phyloP scores from a whole-genome alignment of 1,140 invertebrate species.

The Drosophila littoralis region DNA sequence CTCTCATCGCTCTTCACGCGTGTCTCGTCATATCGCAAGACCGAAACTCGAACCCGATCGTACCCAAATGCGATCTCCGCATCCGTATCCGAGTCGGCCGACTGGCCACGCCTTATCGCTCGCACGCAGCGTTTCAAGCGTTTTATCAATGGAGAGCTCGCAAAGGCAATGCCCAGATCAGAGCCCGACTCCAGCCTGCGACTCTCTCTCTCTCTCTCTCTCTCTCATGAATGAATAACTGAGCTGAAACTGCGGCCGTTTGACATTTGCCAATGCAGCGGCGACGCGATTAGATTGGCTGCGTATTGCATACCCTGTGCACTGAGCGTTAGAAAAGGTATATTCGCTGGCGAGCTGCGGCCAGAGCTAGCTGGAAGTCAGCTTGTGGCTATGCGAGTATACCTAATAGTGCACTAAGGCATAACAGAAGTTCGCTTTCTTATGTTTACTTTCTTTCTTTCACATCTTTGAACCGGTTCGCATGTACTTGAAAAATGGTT shows the following conservation, averaged over 20 bases:
- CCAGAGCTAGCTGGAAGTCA: too few relatives aligned
- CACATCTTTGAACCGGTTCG: too few relatives aligned
- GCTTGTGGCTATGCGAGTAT: too few relatives aligned
- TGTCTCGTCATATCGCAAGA: constrained; percentile 67
- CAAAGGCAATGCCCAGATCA: constrained; percentile 7
- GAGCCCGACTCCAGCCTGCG: not conserved
- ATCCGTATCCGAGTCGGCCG: constrained; percentile 39
- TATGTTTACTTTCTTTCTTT: too few relatives aligned
- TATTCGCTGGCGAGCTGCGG: not conserved
- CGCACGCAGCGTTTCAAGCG: constrained; percentile 41
- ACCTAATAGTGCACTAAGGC: too few relatives aligned
- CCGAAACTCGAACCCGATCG: not conserved
- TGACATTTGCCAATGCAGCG: constrained; percentile 64
- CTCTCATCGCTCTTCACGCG: constrained; percentile 58
- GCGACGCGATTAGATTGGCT: constrained; percentile 63
- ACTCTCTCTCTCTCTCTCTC: constrained; percentile 9
- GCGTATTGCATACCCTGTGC: constrained; percentile 25
- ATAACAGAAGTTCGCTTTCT: too few relatives aligned
- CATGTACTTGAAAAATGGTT: too few relatives aligned
- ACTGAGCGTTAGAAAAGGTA: not conserved
- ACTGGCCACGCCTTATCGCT: constrained; percentile 41
- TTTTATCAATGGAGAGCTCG: constrained; percentile 41
- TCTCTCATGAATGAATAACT: constrained; percentile 56
- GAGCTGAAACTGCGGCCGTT: constrained; percentile 30
- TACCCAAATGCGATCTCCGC: constrained; percentile 8